A percentile compares a stretch with the other conserved stretches of the same genome.
These are phyloP conservation scores for Sebastes paucispinis DNA, from an alignment of 2,797 vertebrate genomes.

Conservation along the genomic window DNA sequence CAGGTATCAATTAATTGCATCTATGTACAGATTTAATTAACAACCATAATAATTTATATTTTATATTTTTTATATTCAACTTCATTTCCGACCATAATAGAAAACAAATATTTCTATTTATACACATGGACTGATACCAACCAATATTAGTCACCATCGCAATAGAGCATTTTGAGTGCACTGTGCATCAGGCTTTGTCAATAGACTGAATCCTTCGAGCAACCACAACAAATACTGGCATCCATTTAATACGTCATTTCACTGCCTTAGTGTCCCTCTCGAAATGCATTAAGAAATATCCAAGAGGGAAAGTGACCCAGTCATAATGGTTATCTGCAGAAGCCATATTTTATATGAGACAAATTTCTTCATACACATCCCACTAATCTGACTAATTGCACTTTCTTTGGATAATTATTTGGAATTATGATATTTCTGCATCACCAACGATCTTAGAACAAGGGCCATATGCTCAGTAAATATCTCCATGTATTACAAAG, in stretches of 20 bases:
- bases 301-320: background rate
- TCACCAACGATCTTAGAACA: background rate
- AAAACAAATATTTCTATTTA: background rate
- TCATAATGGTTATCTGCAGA: background rate
- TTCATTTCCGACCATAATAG: background rate
- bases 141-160: background rate
- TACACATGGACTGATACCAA: background rate
- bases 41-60: background rate
- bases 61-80: no score
- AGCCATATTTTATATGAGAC: background rate
- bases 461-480: background rate
- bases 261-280: background rate
- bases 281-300: slow-evolving; percentile 1
- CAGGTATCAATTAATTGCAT: background rate
- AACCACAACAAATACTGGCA: background rate
- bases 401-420: background rate
- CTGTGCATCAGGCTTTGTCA: background rate
- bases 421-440: slow-evolving; percentile 17
- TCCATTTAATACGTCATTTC: background rate
- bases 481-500: background rate
- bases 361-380: background rate
- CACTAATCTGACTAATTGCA: background rate
- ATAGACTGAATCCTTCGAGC: background rate
- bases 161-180: background rate
- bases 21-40: slow-evolving; percentile 2